Evolutionary conservation across 1,140 invertebrate species (phyloP).

Genomic region (Gryllus bimaculatus): DNA sequence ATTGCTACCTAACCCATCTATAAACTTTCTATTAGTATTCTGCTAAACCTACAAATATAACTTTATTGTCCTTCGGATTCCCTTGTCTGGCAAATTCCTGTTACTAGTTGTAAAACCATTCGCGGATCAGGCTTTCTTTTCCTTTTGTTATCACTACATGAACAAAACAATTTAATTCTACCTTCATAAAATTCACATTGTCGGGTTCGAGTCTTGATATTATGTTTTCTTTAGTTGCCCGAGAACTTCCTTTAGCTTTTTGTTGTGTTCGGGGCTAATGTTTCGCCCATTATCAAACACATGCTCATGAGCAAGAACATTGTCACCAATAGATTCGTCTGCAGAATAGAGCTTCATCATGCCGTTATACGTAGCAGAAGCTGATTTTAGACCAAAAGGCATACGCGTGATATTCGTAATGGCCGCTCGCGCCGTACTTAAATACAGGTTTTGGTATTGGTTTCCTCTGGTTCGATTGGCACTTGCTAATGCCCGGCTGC

Average conservation of each 20-base stretch:
- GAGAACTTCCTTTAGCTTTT: conserved; percentile 25
- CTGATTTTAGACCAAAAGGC: conserved; percentile 27
- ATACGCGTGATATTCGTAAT: conserved; percentile 25
- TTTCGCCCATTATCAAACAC: conserved; percentile 22
- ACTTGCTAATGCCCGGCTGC: conserved; percentile 38
- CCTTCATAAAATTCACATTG: conserved; percentile 26
- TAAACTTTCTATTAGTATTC: no score
- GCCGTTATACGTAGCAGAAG: conserved; percentile 25
- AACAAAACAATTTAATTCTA: conserved; percentile 24
- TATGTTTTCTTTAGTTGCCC: conserved; percentile 20
- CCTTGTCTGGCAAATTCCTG: conserved; percentile 22
- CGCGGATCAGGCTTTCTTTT: conserved; percentile 22
- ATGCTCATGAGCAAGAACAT: conserved; percentile 25
- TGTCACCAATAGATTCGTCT: conserved; percentile 10
- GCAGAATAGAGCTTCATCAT: conserved; percentile 24
- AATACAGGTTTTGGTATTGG: conserved; percentile 33
- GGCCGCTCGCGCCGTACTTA: conserved; percentile 23
- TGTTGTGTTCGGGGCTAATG: conserved; percentile 23
- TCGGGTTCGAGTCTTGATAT: conserved; percentile 27
- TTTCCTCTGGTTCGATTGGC: conserved; percentile 28
- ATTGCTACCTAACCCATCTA: no score
- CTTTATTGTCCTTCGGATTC: no score
- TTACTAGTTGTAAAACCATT: conserved; percentile 28
- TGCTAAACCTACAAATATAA: no score
- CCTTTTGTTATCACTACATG: conserved; percentile 20